A percentile compares a stretch with the other conserved stretches of the same genome.
These are phyloP conservation scores for Stigmatopora argus DNA, from an alignment of 2,113 vertebrate genomes.

Conservation along the genomic window DNA sequence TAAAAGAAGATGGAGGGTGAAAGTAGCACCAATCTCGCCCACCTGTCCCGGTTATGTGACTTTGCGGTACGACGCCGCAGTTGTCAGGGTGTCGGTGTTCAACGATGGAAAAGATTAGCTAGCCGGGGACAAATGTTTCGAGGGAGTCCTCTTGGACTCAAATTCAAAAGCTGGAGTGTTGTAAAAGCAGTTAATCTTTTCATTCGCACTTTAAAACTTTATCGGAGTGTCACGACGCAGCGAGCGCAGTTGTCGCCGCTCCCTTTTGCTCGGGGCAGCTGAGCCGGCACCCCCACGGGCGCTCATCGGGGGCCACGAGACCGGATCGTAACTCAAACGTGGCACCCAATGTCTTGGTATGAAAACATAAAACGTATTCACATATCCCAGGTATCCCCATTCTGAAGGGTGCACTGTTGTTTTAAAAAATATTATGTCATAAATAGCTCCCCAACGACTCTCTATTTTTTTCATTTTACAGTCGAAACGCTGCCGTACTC, in stretches of 20 bases:
- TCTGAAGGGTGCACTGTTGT: too few species aligned
- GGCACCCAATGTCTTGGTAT: too few species aligned
- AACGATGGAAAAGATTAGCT: neutral
- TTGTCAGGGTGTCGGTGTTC: slow-evolving; percentile 33
- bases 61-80: slow-evolving; percentile 55
- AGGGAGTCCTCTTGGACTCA: neutral
- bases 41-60: slow-evolving; percentile 67
- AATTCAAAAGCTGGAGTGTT: neutral
- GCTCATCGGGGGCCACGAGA: too few species aligned
- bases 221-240: slow-evolving; percentile 38
- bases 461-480: too few species aligned
- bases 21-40: slow-evolving; percentile 34
- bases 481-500: too few species aligned
- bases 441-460: too few species aligned
- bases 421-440: too few species aligned
- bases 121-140: neutral
- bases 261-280: slow-evolving; percentile 58
- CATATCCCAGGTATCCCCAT: too few species aligned
- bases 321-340: too few species aligned
- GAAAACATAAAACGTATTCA: too few species aligned
- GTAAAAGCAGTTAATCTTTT: neutral
- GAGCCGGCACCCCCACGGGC: slow-evolving; percentile 40
- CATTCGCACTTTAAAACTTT: slow-evolving; percentile 20
- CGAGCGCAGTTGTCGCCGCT: slow-evolving; percentile 57
- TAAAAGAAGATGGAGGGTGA: slow-evolving; percentile 11